These are phyloP conservation scores for Terrapene triunguis DNA, from an alignment of 2,113 vertebrate genomes.

Conservation along the genomic window DNA sequence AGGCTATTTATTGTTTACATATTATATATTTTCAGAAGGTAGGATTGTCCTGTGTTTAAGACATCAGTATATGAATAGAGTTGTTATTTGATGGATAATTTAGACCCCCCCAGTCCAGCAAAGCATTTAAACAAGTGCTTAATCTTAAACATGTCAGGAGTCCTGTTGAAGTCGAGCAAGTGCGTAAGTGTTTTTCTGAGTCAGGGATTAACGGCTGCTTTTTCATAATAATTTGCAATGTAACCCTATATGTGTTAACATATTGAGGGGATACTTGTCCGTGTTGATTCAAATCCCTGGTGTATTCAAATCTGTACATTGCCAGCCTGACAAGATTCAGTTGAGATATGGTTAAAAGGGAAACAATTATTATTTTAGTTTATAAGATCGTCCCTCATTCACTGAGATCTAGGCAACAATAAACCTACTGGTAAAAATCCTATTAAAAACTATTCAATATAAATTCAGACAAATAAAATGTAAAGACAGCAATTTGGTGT, in stretches of 20 bases:
- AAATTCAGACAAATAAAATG: neutral
- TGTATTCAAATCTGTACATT: neutral
- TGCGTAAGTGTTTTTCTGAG: rapidly evolving
- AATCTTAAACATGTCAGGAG: neutral
- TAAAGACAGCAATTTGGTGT: neutral
- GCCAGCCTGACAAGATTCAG: neutral
- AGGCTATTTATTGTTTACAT: neutral
- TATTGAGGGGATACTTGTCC: rapidly evolving
- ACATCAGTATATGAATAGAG: neutral
- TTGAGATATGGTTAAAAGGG: neutral
- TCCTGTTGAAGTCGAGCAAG: neutral
- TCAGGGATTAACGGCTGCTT: neutral
- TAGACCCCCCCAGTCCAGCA: neutral
- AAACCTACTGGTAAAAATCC: neutral
- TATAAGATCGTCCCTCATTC: neutral
- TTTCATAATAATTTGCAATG: neutral
- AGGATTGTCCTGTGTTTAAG: rapidly evolving
- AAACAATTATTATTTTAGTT: neutral
- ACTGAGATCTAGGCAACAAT: neutral
- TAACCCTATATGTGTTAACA: neutral
- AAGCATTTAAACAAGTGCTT: neutral
- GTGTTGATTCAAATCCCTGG: neutral
- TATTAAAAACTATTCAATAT: neutral
- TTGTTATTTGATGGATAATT: neutral
- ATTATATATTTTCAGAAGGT: neutral